phyloP scores from a whole-genome alignment of 2,113 vertebrate species.

The Eulacestoma nigropectus region DNA sequence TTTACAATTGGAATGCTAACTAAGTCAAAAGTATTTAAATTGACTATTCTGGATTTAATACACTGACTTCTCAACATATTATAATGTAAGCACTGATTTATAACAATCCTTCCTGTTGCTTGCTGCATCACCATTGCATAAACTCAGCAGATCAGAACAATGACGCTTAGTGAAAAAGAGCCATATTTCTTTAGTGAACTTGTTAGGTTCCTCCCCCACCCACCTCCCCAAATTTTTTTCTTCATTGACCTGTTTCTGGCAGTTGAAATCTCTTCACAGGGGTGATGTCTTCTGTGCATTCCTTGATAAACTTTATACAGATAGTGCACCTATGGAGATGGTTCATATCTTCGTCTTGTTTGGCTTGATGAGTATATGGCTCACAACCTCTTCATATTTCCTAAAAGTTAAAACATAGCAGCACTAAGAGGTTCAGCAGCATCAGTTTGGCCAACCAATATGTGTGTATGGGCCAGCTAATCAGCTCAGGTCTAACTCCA shows the following conservation, averaged over 20 bases:
- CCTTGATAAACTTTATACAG: neutral
- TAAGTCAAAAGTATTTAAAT: neutral
- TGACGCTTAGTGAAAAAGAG: neutral
- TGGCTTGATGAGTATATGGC: neutral
- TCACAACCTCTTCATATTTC: neutral
- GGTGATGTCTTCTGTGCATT: neutral
- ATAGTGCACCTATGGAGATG: neutral
- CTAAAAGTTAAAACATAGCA: neutral
- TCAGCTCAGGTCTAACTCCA: neutral
- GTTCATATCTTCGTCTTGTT: neutral
- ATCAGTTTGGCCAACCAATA: neutral
- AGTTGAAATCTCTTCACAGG: neutral
- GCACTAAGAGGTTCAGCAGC: neutral
- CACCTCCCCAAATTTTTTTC: neutral
- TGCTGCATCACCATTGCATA: neutral
- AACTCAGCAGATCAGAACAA: neutral
- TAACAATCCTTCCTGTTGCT: neutral
- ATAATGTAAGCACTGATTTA: neutral
- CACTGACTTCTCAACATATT: neutral
- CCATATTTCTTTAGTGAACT: rapidly evolving
- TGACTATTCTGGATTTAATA: neutral
- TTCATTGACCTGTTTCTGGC: neutral
- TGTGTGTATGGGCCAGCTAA: neutral
- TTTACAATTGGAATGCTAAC: neutral
- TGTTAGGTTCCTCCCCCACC: neutral